Evolutionary conservation across 2,888 invertebrate species (phyloP).

Genomic region (Meloe dianella): DNA sequence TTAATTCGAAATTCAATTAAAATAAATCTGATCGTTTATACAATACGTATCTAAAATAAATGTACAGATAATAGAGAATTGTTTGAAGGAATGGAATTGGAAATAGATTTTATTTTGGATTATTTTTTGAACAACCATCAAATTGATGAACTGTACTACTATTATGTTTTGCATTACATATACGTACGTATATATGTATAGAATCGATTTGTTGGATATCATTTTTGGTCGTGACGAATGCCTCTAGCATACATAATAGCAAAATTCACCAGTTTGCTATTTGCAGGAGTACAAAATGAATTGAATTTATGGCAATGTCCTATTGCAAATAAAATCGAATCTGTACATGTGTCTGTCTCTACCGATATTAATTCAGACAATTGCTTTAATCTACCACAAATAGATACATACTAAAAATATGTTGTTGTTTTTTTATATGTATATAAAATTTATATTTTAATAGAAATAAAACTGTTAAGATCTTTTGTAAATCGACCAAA

Average conservation of each 20-base stretch:
- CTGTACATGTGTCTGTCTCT: conserved; percentile 8
- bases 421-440: neutral
- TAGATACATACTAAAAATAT: too few species aligned
- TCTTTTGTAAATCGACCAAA: conserved; percentile 16
- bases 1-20: conserved; percentile 7
- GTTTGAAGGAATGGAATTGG: neutral
- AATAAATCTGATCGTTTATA: neutral
- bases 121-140: conserved; percentile 26
- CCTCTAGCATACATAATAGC: conserved; percentile 32
- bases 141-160: conserved; percentile 45
- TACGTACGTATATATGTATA: neutral
- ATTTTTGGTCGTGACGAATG: conserved; percentile 44
- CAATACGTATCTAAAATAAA: neutral
- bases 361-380: neutral
- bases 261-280: conserved; percentile 17
- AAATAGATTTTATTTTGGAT: neutral
- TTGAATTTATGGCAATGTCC: conserved; percentile 23
- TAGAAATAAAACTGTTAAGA: neutral
- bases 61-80: neutral
- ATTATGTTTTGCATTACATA: conserved; percentile 38
- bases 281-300: neutral
- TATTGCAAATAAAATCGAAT: conserved; percentile 25
- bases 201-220: conserved; percentile 45
- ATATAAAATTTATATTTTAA: neutral
- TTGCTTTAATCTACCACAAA: too few species aligned